These are phyloP conservation scores for Drosophila putrida DNA, from an alignment of 2,888 invertebrate species.

Conservation along the genomic window DNA sequence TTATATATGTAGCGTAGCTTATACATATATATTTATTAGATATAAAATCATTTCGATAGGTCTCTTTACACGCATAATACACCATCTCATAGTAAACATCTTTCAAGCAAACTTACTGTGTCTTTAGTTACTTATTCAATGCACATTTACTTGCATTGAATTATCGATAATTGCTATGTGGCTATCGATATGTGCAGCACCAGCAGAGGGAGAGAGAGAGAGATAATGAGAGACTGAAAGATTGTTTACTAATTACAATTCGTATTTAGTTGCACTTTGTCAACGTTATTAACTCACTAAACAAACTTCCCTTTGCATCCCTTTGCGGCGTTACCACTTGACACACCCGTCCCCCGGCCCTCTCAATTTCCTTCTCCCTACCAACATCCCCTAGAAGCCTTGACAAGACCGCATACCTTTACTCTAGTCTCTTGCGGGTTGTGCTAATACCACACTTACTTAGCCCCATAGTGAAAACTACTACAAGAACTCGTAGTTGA, in stretches of 20 bases:
- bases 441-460: conserved; percentile 48
- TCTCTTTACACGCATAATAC: too few species aligned
- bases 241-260: conserved; percentile 33
- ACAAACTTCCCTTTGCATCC: conserved; percentile 15
- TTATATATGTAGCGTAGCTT: too few species aligned
- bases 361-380: background rate
- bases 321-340: conserved; percentile 41
- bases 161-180: conserved; percentile 3
- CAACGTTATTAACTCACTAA: conserved; percentile 48
- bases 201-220: background rate
- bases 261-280: conserved; percentile 33
- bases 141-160: background rate
- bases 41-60: too few species aligned
- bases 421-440: background rate
- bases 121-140: background rate
- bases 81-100: too few species aligned
- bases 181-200: conserved; percentile 2
- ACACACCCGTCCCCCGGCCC: background rate
- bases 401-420: background rate
- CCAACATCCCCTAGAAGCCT: too few species aligned
- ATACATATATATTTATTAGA: too few species aligned
- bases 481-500: conserved; percentile 30
- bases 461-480: conserved; percentile 38
- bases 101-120: background rate
- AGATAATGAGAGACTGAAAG: background rate